These are phyloP conservation scores for Perca schrenkii DNA, from an alignment of 2,113 vertebrate species.

Conservation along the genomic window DNA sequence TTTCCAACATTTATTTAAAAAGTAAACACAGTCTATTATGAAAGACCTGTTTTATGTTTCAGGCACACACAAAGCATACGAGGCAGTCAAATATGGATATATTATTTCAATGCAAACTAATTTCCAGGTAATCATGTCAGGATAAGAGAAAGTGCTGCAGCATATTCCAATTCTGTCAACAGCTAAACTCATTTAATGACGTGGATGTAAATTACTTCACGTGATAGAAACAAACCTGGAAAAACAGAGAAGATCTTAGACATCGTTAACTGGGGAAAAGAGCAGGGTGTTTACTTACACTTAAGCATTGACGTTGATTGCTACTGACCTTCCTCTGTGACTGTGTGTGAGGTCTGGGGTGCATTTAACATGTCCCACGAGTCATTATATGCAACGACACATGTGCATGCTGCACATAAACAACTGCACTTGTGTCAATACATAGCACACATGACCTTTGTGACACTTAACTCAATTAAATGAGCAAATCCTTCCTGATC, in stretches of 20 bases:
- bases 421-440: conserved; percentile 28
- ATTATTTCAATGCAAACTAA: conserved; percentile 18
- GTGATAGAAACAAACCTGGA: conserved; percentile 50
- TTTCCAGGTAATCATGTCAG: conserved; percentile 62
- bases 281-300: conserved; percentile 45
- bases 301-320: conserved; percentile 37
- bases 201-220: conserved; percentile 26
- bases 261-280: conserved; percentile 10
- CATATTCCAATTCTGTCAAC: conserved; percentile 53
- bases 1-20: conserved; percentile 25
- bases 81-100: not conserved
- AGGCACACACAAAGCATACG: not conserved
- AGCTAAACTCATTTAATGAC: conserved; percentile 44
- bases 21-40: not conserved
- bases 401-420: conserved; percentile 7
- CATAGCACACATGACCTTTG: not conserved
- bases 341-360: conserved; percentile 53
- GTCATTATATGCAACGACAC: conserved; percentile 9
- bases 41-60: conserved; percentile 23
- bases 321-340: conserved; percentile 34
- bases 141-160: conserved; percentile 7
- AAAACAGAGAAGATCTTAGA: conserved; percentile 41
- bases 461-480: not conserved
- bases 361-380: conserved; percentile 35
- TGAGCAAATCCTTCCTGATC: conserved; percentile 29